Evolutionary conservation across 2,113 vertebrate genomes (phyloP), one percentile per base, ranked within the genome.

Genomic region (Galbula dea): DNA sequence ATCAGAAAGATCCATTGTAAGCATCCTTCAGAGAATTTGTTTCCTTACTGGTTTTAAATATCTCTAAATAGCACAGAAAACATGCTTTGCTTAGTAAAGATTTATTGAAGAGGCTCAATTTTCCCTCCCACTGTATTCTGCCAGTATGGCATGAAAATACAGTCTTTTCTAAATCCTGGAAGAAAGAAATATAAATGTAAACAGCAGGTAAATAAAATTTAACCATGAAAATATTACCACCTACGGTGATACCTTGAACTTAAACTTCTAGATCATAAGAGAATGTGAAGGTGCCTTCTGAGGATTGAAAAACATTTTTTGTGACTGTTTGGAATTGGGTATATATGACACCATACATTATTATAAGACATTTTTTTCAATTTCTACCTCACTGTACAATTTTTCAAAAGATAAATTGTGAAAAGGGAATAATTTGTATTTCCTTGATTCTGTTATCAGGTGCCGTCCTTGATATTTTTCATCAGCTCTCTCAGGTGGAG

Each of bases 21-120:
- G 90, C 46, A 77, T 59, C 68, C 85, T 83, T 83, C 7, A 11
- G 67, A 93, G 51, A 85, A 90, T 78, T 51, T 66, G 49, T 80
- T 88, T 88, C 68, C 68, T 86, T 83, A 37, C 36, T 49, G 84
- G 48, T 77, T 95, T 89, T 83, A 91, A 95, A 52, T 75, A 55
- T 74, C 75, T 91, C 48, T 72, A 61, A 93, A 87, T 3, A 87
- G 78, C 74, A 76, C 9, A 58, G 91, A 94, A 93, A 94, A 59
- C 72, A 57, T 9, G 59, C 51, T 85, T 77, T 5, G 3, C 59
- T 95, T 71, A 61, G 86, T 32, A 39, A 69, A 91, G 89, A 89
- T 91, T 91, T 89, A 89, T 63, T 85, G 84, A 71, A 58, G 78
- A 26, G 55, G 73, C 43, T 86, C 87, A 74, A 6, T 79, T 94